Evolutionary conservation across 2,888 invertebrate species (phyloP), one percentile per base, ranked within the genome.

Genomic region (Metacarcinus magister): DNA sequence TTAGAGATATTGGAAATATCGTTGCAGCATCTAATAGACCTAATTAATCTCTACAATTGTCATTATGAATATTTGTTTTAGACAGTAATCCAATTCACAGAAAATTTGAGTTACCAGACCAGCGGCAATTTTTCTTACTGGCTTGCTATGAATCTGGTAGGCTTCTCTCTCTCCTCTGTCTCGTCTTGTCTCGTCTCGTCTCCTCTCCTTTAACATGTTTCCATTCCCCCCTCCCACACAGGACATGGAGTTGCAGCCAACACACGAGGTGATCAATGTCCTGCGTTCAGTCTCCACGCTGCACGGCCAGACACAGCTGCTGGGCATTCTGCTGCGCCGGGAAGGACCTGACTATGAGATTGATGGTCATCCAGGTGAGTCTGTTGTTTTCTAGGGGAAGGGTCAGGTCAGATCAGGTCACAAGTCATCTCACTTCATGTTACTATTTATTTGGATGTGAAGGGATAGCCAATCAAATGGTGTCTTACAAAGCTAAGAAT

Each of bases 231-330:
- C n/a, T n/a, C 46, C 39, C n/a, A 3, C 23, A 7, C 95, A 97
- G 97, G 95, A 96, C 87, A 95, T 97, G 96, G 95, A 82, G 19
- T 82, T 93, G 28, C 90, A 96, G 60, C 94, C 96, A 19, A 97
- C 96, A 19, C 13, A 67, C n/a, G 95, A 96, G 90, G 93, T 97
- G n/a, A 91, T 94, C 32, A 67, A 95, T 48, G 67, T 96, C 16
- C 93, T 97, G 48, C 92, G 96, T 28, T 92, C 95, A 2, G 96
- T 96, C 10, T 94, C 97, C 39, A 96, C 97, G 8, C 95, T 97
- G 87, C 95, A 95, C 43, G 97, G 97, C 23, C 96, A 96, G 92
- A 96, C 96, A 13, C 95, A 96, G 67, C 95, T 97, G 39, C 93
- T 97, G 82, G 96, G 96, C 39, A 95, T 96, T 28, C 95, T 97